These are phyloP conservation scores for Drosophila aff. DNA, from an alignment of 1,140 invertebrate genomes.

Conservation along the genomic window DNA sequence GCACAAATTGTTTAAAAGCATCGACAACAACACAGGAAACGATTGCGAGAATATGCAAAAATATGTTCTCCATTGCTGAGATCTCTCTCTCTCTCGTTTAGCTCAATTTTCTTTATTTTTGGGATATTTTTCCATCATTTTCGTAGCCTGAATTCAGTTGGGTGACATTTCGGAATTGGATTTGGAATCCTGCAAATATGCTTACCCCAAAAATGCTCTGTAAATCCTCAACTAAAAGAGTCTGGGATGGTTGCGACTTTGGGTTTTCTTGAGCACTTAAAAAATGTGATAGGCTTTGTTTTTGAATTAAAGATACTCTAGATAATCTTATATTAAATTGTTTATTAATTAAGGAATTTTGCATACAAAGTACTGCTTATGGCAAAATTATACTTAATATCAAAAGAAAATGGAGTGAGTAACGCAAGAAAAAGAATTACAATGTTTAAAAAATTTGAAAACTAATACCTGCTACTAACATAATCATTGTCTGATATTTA, in stretches of 20 bases:
- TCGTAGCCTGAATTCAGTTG: conserved; percentile 39
- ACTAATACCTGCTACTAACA: too few species aligned
- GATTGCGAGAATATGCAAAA: conserved; percentile 38
- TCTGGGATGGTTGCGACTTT: not conserved
- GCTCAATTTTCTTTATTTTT: not conserved
- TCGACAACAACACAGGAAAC: conserved; percentile 45
- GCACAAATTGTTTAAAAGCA: conserved; percentile 56
- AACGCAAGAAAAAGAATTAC: too few species aligned
- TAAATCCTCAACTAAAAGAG: conserved; percentile 17
- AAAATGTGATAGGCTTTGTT: not conserved
- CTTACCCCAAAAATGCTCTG: conserved; percentile 9
- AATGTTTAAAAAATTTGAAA: too few species aligned
- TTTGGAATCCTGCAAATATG: conserved; percentile 26
- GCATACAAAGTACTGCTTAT: too few species aligned
- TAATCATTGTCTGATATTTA: not conserved
- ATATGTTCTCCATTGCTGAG: conserved; percentile 37
- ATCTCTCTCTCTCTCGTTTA: conserved; percentile 13
- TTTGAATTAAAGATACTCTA: too few species aligned
- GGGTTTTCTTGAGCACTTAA: not conserved
- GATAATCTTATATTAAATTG: not conserved
- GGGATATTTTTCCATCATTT: conserved; percentile 41
- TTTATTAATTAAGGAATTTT: not conserved
- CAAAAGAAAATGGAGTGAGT: too few species aligned
- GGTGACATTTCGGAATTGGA: conserved; percentile 35
- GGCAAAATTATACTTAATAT: too few species aligned